phyloP scores from a whole-genome alignment of 2,113 vertebrate species.

The Glaucidium brasilianum region DNA sequence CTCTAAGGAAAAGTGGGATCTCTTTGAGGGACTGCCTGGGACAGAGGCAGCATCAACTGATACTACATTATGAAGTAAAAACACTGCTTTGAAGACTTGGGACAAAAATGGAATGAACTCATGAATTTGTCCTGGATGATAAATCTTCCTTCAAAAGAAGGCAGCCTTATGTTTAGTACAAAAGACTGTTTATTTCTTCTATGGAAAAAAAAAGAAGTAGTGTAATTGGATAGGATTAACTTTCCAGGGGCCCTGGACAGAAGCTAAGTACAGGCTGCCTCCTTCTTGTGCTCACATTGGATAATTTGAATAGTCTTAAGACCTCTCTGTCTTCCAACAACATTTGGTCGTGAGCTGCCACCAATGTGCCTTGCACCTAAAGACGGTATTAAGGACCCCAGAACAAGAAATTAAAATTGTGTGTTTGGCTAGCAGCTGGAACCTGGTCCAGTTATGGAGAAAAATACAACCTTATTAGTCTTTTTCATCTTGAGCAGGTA shows the following conservation, averaged over 20 bases:
- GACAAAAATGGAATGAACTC: background rate
- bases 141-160: slow-evolving; percentile 43
- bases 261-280: background rate
- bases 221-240: slow-evolving; percentile 48
- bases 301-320: background rate
- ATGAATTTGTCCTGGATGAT: slow-evolving; percentile 33
- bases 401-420: background rate
- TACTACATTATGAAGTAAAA: background rate
- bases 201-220: background rate
- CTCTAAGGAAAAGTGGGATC: background rate
- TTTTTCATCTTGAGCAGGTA: background rate
- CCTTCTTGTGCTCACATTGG: background rate
- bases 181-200: slow-evolving; percentile 57
- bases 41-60: background rate
- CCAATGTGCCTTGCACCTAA: background rate
- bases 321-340: background rate
- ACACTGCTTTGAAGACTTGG: background rate
- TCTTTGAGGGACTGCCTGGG: background rate
- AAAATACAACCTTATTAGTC: background rate
- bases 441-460: background rate
- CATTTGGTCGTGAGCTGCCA: background rate
- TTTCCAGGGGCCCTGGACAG: slow-evolving; percentile 45
- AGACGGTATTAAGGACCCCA: background rate
- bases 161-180: slow-evolving; percentile 40
- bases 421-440: background rate